Percentiles rank a stretch among this genome's conserved stretches.
phyloP scores from a whole-genome alignment of 64 coral and sea anemone genomes.

The Montipora efflorescens region DNA sequence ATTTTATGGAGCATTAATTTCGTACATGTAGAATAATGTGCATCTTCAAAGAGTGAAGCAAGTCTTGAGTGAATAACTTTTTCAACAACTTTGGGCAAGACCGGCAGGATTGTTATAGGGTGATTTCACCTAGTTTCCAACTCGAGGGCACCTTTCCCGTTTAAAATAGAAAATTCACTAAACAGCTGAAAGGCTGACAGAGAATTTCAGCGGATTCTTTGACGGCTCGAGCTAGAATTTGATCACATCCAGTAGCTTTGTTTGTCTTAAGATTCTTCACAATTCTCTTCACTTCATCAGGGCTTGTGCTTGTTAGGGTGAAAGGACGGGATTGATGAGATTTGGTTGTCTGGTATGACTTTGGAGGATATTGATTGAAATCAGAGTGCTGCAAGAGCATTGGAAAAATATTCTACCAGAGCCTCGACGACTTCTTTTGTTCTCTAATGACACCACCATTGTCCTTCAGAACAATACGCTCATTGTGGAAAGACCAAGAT shows the following conservation, averaged over 20 bases:
- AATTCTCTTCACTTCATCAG: conserved; percentile 30
- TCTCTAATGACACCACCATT: not conserved
- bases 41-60: too few species aligned
- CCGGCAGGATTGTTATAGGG: too few species aligned
- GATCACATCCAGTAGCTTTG: conserved; percentile 57
- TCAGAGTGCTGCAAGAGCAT: not conserved
- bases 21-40: too few species aligned
- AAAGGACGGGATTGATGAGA: not conserved
- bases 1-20: too few species aligned
- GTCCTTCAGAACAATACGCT: not conserved
- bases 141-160: conserved; percentile 23
- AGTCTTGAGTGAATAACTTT: too few species aligned
- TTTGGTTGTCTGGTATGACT: not conserved
- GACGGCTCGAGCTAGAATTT: conserved; percentile 28
- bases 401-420: not conserved
- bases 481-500: not conserved
- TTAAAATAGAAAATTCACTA: conserved; percentile 48
- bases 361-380: too few species aligned
- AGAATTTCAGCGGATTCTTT: conserved; percentile 64
- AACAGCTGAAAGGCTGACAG: conserved; percentile 42
- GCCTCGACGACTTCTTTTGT: not conserved
- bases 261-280: conserved; percentile 46
- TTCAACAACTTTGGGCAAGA: too few species aligned
- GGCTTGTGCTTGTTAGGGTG: conserved; percentile 2
- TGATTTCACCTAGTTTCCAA: conserved; percentile 73